Evolutionary conservation across 2,113 vertebrate species (phyloP), one percentile per base, ranked within the genome.

Genomic region (Bombycilla garrulus): DNA sequence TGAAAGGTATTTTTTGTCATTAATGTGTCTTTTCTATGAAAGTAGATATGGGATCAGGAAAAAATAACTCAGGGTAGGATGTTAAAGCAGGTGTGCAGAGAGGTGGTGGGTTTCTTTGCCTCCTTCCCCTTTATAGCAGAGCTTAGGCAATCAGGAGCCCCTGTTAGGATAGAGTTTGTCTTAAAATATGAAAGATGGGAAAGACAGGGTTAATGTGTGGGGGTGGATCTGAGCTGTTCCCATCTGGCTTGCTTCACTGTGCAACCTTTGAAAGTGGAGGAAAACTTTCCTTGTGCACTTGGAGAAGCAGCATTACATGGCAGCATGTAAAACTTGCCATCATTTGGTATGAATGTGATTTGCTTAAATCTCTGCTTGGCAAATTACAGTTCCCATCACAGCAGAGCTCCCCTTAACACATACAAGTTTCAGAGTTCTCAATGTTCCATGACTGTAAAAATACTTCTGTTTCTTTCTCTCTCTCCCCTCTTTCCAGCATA

Each of bases 1-100:
- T 54, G 73, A 93, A 91, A 95, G 97, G 97, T 97, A 97, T 90
- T 95, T 78, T 42, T 33, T 88, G 38, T 38, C 31, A 57, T 82
- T 84, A 61, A 50, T 40, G 5, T 85, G 29, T 86, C 28, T 90
- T n/a, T 92, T 72, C 28, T 92, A 51, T 92, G 50, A 84, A 76
- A 88, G 33, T 53, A 73, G 56, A 7, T 58, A 29, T 38, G 36
- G 50, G 62, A 86, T 78, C 3, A 35, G 61, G 45, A 20, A 48
- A 47, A 54, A 51, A 78, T 29, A 65, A 45, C n/a, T 36, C 22
- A 13, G 61, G n/a, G n/a, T 8, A 78, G 60, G 42, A 36, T 86
- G 44, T 25, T 44, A 80, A 93, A 81, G 33, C 24, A 54, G 36
- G 24, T 71, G 33, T 64, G 36, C 24, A 64, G 54, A 51, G 44